A percentile compares a stretch with the other conserved stretches of the same genome.
Conservation (phyloP, 2,797 vertebrate species). For the Gymnoscopelus microlampas region DNA sequence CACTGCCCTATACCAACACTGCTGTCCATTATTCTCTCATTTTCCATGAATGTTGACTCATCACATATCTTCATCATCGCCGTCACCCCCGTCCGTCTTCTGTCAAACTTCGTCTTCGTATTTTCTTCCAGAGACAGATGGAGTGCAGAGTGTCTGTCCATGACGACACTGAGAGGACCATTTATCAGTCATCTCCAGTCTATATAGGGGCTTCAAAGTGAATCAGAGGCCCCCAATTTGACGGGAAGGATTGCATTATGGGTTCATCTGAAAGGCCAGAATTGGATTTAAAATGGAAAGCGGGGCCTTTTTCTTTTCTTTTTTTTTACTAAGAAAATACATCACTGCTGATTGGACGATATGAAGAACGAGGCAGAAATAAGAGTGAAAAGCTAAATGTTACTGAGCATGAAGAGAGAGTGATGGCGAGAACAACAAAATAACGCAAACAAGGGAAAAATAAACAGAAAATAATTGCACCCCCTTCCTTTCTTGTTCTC, state of each 20-base stretch:
- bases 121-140: too few relatives aligned
- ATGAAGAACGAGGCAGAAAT: conserved; percentile 55
- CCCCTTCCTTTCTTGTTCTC: too few relatives aligned
- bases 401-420: not conserved
- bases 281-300: conserved; percentile 81
- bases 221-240: conserved; percentile 60
- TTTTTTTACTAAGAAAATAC: conserved; percentile 55
- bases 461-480: too few relatives aligned
- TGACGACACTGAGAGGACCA: conserved; percentile 46
- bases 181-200: conserved; percentile 78
- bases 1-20: too few relatives aligned
- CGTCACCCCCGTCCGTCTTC: too few relatives aligned
- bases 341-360: conserved; percentile 75
- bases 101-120: too few relatives aligned
- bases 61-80: too few relatives aligned
- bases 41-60: too few relatives aligned
- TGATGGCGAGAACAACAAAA: conserved; percentile 18
- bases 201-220: conserved; percentile 70
- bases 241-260: conserved; percentile 76
- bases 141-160: too few relatives aligned
- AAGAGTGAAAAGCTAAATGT: conserved; percentile 29
- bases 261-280: conserved; percentile 70
- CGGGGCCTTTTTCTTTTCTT: conserved; percentile 60
- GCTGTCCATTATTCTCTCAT: too few relatives aligned
- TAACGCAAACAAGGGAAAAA: too few relatives aligned